These are phyloP conservation scores for Monodelphis domestica DNA, from an alignment of 2,797 vertebrate species.

Conservation along the genomic window DNA sequence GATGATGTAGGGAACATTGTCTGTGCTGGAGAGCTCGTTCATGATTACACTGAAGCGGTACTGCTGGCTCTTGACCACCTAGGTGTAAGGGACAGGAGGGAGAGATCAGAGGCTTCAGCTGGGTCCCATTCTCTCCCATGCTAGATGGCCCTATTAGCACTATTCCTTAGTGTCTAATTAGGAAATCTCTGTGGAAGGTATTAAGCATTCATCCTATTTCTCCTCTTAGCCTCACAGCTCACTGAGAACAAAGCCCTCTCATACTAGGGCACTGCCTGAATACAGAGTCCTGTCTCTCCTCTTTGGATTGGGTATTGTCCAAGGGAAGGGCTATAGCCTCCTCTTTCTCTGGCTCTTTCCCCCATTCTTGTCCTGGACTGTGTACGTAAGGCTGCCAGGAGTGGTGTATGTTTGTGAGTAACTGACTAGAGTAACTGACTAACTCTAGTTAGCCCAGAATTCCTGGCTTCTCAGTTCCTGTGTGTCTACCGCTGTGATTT, in stretches of 20 bases:
- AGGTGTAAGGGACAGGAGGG: neutral
- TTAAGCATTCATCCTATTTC: neutral
- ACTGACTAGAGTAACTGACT: neutral
- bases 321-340: neutral
- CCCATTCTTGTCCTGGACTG: neutral
- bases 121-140: neutral
- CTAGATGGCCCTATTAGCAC: neutral
- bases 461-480: neutral
- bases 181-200: neutral
- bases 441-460: neutral
- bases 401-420: neutral
- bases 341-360: neutral
- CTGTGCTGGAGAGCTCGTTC: slow-evolving; percentile 92
- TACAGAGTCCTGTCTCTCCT: neutral
- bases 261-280: no score
- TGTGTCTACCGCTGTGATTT: neutral
- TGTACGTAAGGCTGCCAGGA: neutral
- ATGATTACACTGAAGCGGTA: slow-evolving; percentile 98
- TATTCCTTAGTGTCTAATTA: neutral
- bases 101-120: neutral
- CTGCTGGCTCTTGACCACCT: slow-evolving; percentile 94
- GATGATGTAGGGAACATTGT: slow-evolving; percentile 95
- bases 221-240: neutral
- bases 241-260: neutral
- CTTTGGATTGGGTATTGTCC: neutral